Evolutionary conservation across 2,888 invertebrate species (phyloP), one percentile per base, ranked within the genome.

Genomic region (Meiosimyza platycephala): DNA sequence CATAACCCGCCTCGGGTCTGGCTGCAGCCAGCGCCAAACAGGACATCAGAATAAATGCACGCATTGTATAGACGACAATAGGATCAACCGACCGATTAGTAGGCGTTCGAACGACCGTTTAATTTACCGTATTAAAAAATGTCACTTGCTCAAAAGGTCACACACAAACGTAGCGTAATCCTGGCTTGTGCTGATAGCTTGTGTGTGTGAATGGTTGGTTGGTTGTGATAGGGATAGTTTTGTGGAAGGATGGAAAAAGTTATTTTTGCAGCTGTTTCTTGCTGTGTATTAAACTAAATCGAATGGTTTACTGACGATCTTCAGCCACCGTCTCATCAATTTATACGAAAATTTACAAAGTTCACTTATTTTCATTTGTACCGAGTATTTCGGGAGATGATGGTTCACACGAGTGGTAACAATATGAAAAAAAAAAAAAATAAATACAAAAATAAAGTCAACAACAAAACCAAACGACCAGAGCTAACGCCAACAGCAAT

Each of bases 231-330:
- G 79, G 79, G 78, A 78, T 79, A 75, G 63, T 54, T 68, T 70
- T 70, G 70, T 71, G 65, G 77, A 77, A 77, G 79, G 78, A 79
- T 78, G 78, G 80, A 80, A 81, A 78, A 80, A 80, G 78, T 77
- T 79, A 75, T 76, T 59, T 75, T 74, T 78, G 76, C 77, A 73
- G 73, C 73, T 77, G 75, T 73, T 75, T 80, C 80, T 82, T 84
- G 85, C 80, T 86, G 84, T 83, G 83, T 85, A 83, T 85, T 83
- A 85, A 83, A 85, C 85, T 84, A 83, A 86, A 83, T 83, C 86
- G 83, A 85, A 85, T 85, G 84, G 84, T 87, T 85, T 84, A 87
- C 87, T 87, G 88, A 87, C 85, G 83, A 86, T 83, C 80, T 82
- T 82, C 79, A 80, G 83, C 81, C 80, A 79, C 80, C 81, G 85